phyloP scores from a whole-genome alignment of 2,113 vertebrate species.

The Chaetodon trifascialis region DNA sequence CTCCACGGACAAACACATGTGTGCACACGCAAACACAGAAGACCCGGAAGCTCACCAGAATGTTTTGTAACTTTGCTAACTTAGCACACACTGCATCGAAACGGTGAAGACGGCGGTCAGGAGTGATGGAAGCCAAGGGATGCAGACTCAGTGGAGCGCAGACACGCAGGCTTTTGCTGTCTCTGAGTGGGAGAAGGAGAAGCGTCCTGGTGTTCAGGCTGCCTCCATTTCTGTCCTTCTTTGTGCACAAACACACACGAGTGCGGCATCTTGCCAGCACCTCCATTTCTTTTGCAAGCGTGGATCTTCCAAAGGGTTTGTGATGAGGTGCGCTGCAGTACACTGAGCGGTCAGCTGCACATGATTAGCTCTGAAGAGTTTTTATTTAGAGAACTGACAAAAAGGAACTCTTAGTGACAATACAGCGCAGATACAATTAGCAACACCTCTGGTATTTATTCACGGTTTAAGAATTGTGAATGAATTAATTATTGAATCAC shows the following conservation, averaged over 20 bases:
- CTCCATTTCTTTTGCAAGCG: neutral
- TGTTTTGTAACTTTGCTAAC: slow-evolving; percentile 37
- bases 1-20: slow-evolving; percentile 31
- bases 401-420: neutral
- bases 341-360: slow-evolving; percentile 1
- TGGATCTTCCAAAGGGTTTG: neutral
- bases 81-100: slow-evolving; percentile 27
- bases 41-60: neutral
- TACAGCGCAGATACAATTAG: neutral
- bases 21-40: neutral
- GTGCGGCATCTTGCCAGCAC: neutral
- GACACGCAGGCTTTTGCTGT: slow-evolving; percentile 65
- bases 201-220: slow-evolving; percentile 25
- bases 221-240: slow-evolving; percentile 3
- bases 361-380: slow-evolving; percentile 14
- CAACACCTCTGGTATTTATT: neutral
- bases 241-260: neutral
- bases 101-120: slow-evolving; percentile 37
- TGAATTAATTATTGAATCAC: neutral
- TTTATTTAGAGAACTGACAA: slow-evolving; percentile 5
- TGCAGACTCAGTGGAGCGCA: slow-evolving; percentile 61
- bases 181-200: slow-evolving; percentile 46
- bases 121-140: slow-evolving; percentile 62
- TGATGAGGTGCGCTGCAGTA: neutral
- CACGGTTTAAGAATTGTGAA: slow-evolving; percentile 19